Percentiles rank a stretch among this genome's conserved stretches.
Evolutionary conservation across 2,888 invertebrate species (phyloP).

Genomic region (Latheticus oryzae): DNA sequence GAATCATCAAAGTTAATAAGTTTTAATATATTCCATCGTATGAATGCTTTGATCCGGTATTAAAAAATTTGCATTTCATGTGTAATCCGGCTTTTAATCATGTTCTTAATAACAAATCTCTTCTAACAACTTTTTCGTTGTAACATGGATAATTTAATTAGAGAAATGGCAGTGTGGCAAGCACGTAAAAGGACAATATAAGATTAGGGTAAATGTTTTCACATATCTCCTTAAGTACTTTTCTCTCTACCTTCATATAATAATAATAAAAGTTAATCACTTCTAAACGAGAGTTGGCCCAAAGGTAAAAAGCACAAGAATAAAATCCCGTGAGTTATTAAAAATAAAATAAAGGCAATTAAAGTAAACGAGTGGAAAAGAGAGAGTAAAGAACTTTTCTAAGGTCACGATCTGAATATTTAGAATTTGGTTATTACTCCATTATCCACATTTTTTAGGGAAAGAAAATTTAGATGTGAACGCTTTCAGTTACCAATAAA

Average conservation of each 20-base stretch:
- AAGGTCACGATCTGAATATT: slow-evolving; percentile 13
- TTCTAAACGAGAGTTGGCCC: slow-evolving; percentile 27
- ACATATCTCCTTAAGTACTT: slow-evolving; percentile 25
- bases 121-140: slow-evolving; percentile 7
- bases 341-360: slow-evolving; percentile 31
- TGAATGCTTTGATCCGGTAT: no score
- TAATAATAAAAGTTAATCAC: slow-evolving; percentile 33
- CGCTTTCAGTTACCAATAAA: slow-evolving; percentile 34
- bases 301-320: slow-evolving; percentile 22
- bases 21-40: slow-evolving; percentile 2
- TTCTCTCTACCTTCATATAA: slow-evolving; percentile 22
- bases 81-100: slow-evolving; percentile 13
- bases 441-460: slow-evolving; percentile 27
- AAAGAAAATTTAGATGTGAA: slow-evolving; percentile 32
- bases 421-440: slow-evolving; percentile 23
- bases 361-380: slow-evolving; percentile 19
- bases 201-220: slow-evolving; percentile 31
- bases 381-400: slow-evolving; percentile 9
- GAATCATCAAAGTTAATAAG: slow-evolving; percentile 9
- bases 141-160: slow-evolving; percentile 18
- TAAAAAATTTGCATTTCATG: slow-evolving; percentile 13
- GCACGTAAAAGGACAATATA: slow-evolving; percentile 22
- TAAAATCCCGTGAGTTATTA: slow-evolving; percentile 33
- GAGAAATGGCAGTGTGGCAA: slow-evolving; percentile 5
- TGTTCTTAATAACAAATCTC: slow-evolving; percentile 15